These are phyloP conservation scores for Pilophorus perplexus DNA, from an alignment of 2,888 invertebrate species.

Conservation along the genomic window DNA sequence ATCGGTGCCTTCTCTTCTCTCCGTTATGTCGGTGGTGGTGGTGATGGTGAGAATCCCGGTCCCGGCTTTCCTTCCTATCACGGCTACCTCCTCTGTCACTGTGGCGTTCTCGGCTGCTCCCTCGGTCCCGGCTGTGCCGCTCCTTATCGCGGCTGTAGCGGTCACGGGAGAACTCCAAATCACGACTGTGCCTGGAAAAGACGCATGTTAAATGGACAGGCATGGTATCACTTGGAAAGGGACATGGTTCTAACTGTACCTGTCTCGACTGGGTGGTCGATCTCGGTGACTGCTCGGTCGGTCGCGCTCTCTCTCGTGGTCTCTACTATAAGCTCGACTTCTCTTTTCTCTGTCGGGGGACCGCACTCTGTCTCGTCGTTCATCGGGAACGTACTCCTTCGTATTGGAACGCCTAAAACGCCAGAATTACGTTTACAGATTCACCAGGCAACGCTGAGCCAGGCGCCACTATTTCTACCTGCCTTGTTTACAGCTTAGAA, in stretches of 20 bases:
- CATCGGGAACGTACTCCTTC: slow-evolving; percentile 11
- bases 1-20: slow-evolving; percentile 27
- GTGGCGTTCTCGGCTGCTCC: not conserved
- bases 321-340: slow-evolving; percentile 11
- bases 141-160: slow-evolving; percentile 32
- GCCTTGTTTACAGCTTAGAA: too few species aligned
- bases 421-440: not conserved
- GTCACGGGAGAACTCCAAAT: too few species aligned
- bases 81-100: slow-evolving; percentile 1
- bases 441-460: not conserved
- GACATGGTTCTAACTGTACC: too few species aligned
- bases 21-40: slow-evolving; percentile 27
- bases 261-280: not conserved
- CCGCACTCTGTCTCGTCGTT: slow-evolving; percentile 3
- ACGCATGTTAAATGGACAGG: too few species aligned
- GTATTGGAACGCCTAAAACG: slow-evolving; percentile 16
- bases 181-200: too few species aligned
- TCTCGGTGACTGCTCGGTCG: not conserved
- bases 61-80: slow-evolving; percentile 7
- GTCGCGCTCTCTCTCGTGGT: not conserved
- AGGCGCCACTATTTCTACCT: too few species aligned
- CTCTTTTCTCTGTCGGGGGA: slow-evolving; percentile 13
- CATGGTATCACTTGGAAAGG: too few species aligned
- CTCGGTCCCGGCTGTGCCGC: slow-evolving; percentile 45
- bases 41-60: not conserved